Base-by-base conservation (phyloP, 2,113 vertebrate species). In the Argyrosomus japonicus region DNA sequence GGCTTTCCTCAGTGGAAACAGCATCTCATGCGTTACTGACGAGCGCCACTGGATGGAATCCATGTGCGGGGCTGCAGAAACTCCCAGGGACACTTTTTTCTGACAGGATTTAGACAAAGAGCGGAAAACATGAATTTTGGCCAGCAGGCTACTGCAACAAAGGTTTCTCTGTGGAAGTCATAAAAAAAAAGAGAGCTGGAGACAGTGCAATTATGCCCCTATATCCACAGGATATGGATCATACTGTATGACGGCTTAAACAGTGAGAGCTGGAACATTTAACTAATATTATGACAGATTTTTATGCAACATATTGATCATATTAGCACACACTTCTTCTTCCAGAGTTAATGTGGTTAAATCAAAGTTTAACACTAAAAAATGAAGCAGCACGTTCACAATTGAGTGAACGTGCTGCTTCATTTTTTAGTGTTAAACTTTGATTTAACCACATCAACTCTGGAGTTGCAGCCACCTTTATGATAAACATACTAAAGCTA, bases 1-100 rank as follows among this genome's bases (percentile, higher is more conserved):
- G 86, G 85, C 83, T 92, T 89, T 91, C 91, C 89, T 75, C 67
- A 79, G 91, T 94, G 93, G 93, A 94, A 96, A 93, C 76, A 88
- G 80, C 82, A 81, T 91, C 77, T 91, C 81, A 83, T 77, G 84
- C 48, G 64, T 70, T 85, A 88, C 68, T 84, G 85, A 86, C 74
- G 58, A 89, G 78, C 63, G 10, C 81, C 2, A 8, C 81, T 92
- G 89, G 86, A 89, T 17, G 45, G 61, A 48, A 36, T 85, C 90
- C 86, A 91, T 83, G 85, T 71, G 87, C 69, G 45, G 68, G 48
- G 86, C 85, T 76, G 53, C 79, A 86, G 36, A 88, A 84, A 86
- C 75, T 88, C 84, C 79, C 90, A 70, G 73, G 70, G 74, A 82
- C 71, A 64, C 63, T 77, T 79, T 79, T 91, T 88, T 84, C 45